These are phyloP conservation scores for Butastur rufipennis DNA, from an alignment of 2,113 vertebrate genomes.

Conservation along the genomic window DNA sequence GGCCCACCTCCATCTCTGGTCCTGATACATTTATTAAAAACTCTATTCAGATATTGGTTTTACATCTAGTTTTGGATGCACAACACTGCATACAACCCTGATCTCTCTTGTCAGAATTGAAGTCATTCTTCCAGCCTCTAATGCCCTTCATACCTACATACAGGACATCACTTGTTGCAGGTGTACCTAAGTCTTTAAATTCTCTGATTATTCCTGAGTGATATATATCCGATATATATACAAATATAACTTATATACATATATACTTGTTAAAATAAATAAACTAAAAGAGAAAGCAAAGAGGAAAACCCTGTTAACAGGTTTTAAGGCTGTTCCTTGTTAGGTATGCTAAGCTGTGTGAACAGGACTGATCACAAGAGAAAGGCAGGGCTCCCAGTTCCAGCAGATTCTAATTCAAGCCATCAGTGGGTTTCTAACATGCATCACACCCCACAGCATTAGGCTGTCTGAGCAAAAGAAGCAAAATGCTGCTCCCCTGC, in stretches of 20 bases:
- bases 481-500: not conserved
- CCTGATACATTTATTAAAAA: not conserved
- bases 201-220: not conserved
- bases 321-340: not conserved
- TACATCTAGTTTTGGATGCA: not conserved
- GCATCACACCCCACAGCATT: not conserved
- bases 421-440: not conserved
- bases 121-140: not conserved
- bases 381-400: not conserved
- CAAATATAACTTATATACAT: accelerated
- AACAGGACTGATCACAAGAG: not conserved
- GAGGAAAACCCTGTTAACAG: not conserved
- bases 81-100: not conserved
- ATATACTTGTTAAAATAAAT: not conserved
- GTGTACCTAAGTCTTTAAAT: not conserved
- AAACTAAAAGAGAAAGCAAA: not conserved
- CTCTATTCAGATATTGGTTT: not conserved
- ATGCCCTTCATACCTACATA: not conserved
- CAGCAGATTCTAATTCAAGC: not conserved
- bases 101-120: not conserved
- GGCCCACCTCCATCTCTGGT: not conserved
- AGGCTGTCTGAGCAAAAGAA: not conserved
- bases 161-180: not conserved
- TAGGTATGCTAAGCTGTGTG: not conserved
- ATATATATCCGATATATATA: not conserved